phyloP scores from a whole-genome alignment of 1,140 invertebrate species.

The Hydropsyche tenuis region DNA sequence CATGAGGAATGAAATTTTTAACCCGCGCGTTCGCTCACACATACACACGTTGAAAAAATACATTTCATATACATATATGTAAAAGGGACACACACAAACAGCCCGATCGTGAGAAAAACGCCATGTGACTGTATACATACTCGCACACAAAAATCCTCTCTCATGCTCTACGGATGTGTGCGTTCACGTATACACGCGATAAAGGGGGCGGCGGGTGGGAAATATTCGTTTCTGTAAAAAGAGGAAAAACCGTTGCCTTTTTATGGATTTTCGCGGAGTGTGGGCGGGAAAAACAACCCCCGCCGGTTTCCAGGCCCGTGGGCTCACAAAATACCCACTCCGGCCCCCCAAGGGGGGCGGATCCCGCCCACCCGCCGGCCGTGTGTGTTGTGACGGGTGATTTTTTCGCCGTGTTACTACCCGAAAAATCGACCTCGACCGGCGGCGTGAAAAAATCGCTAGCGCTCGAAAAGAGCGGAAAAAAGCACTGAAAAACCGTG shows the following conservation, averaged over 20 bases:
- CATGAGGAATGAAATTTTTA: conserved; percentile 21
- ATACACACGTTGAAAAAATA: no score
- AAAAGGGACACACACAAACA: no score
- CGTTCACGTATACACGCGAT: neutral
- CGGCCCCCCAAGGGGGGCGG: neutral
- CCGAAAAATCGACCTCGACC: conserved; percentile 25
- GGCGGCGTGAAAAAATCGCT: neutral
- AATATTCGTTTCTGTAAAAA: conserved; percentile 43
- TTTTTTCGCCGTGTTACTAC: conserved; percentile 27
- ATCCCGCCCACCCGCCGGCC: neutral
- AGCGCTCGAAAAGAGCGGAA: neutral
- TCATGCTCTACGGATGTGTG: conserved; percentile 3
- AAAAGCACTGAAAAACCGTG: neutral
- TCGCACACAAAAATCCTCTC: neutral
- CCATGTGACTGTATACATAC: neutral
- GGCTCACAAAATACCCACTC: neutral
- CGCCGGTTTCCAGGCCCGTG: neutral
- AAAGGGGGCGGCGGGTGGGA: conserved; percentile 3
- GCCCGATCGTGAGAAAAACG: conserved; percentile 11
- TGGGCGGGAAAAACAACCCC: neutral
- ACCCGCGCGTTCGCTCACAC: neutral
- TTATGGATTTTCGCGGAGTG: conserved; percentile 36
- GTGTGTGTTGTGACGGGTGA: conserved; percentile 27
- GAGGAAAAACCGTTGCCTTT: conserved; percentile 42
- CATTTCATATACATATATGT: no score